Conservation (phyloP, 2,888 invertebrate genomes). For the Nasonia oneida region DNA sequence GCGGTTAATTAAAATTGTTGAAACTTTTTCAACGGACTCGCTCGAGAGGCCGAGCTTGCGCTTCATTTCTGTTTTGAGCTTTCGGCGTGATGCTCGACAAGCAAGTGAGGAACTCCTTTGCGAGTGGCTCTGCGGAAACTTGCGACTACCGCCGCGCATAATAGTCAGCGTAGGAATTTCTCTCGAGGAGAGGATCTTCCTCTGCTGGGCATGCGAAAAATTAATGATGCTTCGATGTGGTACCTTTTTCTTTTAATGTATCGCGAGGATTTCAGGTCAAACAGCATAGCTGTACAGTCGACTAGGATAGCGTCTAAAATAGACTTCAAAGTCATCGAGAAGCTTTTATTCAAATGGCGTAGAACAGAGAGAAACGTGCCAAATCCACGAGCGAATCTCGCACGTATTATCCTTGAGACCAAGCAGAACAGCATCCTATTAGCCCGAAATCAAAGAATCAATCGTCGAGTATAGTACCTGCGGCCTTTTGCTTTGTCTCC, state of each 20-base stretch:
- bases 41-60: background rate
- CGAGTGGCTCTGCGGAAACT: conserved; percentile 11
- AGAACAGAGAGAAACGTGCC: background rate
- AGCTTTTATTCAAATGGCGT: background rate
- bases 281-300: too few species aligned
- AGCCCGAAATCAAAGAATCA: conserved; percentile 49
- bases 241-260: too few species aligned
- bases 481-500: conserved; percentile 17
- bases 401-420: background rate
- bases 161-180: background rate
- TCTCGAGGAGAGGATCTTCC: background rate
- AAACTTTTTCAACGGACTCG: conserved; percentile 34
- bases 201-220: background rate
- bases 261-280: too few species aligned
- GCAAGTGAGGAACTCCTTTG: conserved; percentile 28
- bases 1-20: conserved; percentile 53
- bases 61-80: conserved; percentile 37
- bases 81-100: conserved; percentile 3
- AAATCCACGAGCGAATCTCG: background rate
- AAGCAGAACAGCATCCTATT: conserved; percentile 1
- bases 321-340: background rate
- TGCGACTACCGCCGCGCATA: conserved; percentile 1
- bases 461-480: conserved; percentile 28
- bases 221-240: background rate
- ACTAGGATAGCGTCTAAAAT: too few species aligned